Percentiles rank a stretch among this genome's conserved stretches.
Conservation (phyloP, 2,113 vertebrate species). For the Callipepla squamata region DNA sequence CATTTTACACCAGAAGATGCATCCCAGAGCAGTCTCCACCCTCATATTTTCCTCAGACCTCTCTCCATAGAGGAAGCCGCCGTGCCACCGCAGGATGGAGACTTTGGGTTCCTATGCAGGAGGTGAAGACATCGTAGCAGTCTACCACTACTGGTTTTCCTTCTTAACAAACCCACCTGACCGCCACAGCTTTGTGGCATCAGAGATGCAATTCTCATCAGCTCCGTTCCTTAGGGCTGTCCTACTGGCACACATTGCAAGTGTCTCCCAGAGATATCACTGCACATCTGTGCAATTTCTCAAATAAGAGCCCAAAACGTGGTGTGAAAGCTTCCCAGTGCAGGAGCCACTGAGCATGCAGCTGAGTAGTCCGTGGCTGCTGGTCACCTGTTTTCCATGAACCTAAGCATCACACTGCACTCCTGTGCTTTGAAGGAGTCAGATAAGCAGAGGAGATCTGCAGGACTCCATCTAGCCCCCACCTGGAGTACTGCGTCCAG, state of each 20-base stretch:
- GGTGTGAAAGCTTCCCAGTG: neutral
- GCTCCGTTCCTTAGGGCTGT: neutral
- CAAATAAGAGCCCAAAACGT: neutral
- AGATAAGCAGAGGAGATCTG: no score
- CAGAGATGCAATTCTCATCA: neutral
- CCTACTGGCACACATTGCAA: accelerated
- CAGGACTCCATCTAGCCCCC: no score
- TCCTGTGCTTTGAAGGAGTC: no score
- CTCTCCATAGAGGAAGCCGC: neutral
- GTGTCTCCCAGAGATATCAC: accelerated
- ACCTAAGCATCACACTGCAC: accelerated
- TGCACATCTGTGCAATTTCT: neutral
- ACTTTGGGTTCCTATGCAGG: neutral
- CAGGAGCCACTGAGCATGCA: accelerated
- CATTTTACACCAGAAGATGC: no score
- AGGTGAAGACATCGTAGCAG: neutral
- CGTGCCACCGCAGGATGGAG: neutral
- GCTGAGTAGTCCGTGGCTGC: accelerated
- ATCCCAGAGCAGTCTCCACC: accelerated
- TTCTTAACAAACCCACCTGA: neutral
- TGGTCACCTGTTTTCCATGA: neutral
- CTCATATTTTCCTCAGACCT: accelerated
- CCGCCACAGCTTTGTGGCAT: neutral
- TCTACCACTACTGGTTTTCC: neutral
- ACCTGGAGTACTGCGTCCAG: no score